Evolutionary conservation across 1,140 invertebrate species (phyloP).

Genomic region (Tachypleus tridentatus): DNA sequence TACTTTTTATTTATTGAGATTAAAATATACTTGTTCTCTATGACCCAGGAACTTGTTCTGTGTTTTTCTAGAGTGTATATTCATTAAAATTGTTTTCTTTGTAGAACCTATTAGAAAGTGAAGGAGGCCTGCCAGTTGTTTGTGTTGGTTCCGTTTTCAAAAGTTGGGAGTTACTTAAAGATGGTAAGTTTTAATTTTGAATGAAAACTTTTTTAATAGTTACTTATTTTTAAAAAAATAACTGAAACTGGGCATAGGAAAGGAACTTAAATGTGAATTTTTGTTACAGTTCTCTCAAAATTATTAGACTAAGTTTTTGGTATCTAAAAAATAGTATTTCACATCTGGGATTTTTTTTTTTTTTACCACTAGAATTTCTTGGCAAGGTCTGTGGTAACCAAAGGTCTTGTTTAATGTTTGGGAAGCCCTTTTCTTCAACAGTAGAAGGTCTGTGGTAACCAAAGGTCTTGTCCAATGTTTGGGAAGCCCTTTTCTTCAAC

Average conservation of each 20-base stretch:
- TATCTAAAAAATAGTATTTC: constrained; percentile 21
- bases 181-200: constrained; percentile 37
- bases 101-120: constrained; percentile 39
- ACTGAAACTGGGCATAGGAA: not conserved
- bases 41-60: too few relatives aligned
- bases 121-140: constrained; percentile 61
- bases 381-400: too few relatives aligned
- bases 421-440: too few relatives aligned
- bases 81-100: constrained; percentile 12
- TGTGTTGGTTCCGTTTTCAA: constrained; percentile 94
- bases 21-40: too few relatives aligned
- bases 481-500: too few relatives aligned
- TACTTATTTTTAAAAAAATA: not conserved
- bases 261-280: constrained; percentile 1
- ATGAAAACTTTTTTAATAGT: constrained; percentile 4
- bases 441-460: too few relatives aligned
- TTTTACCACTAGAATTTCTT: not conserved
- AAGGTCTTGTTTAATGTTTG: too few relatives aligned
- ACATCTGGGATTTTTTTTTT: constrained; percentile 2
- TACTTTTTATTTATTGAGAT: too few relatives aligned
- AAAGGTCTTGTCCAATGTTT: too few relatives aligned
- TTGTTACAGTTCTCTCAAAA: constrained; percentile 30
- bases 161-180: constrained; percentile 68
- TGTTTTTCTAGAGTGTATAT: not conserved
- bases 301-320: constrained; percentile 15